These are phyloP conservation scores for Ectobius pallidus DNA, from an alignment of 2,888 invertebrate species.

Conservation along the genomic window DNA sequence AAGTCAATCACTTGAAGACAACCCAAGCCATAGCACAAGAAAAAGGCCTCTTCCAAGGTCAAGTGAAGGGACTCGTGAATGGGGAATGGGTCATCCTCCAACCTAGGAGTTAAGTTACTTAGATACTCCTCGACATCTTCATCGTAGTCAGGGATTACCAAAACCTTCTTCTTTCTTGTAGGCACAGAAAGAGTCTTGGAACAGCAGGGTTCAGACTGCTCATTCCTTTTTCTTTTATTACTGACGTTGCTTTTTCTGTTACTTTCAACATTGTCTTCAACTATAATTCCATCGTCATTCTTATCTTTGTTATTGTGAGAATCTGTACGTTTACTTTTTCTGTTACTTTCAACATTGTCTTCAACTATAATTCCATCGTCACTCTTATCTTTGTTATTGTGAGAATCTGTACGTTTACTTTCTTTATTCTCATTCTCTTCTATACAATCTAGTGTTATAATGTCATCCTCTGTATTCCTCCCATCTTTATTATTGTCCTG, in stretches of 20 bases:
- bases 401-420: background rate
- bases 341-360: background rate
- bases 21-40: constrained; percentile 69
- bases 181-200: too few species aligned
- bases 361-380: background rate
- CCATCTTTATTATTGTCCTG: too few species aligned
- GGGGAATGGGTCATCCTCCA: constrained; percentile 64
- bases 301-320: background rate
- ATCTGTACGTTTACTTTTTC: background rate
- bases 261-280: constrained; percentile 44
- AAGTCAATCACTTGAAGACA: constrained; percentile 67
- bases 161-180: constrained; percentile 53
- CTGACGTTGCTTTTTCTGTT: constrained; percentile 16
- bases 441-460: constrained; percentile 47
- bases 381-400: background rate
- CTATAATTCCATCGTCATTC: background rate
- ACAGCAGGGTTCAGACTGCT: too few species aligned
- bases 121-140: constrained; percentile 68
- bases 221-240: constrained; percentile 39
- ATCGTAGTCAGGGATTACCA: constrained; percentile 70
- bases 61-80: constrained; percentile 69
- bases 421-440: constrained; percentile 47
- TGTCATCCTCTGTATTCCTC: constrained; percentile 35
- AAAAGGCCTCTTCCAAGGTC: constrained; percentile 79
- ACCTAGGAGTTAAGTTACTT: constrained; percentile 63